These are phyloP conservation scores for Poeciliopsis prolifica DNA, from an alignment of 2,113 vertebrate species.

Conservation along the genomic window DNA sequence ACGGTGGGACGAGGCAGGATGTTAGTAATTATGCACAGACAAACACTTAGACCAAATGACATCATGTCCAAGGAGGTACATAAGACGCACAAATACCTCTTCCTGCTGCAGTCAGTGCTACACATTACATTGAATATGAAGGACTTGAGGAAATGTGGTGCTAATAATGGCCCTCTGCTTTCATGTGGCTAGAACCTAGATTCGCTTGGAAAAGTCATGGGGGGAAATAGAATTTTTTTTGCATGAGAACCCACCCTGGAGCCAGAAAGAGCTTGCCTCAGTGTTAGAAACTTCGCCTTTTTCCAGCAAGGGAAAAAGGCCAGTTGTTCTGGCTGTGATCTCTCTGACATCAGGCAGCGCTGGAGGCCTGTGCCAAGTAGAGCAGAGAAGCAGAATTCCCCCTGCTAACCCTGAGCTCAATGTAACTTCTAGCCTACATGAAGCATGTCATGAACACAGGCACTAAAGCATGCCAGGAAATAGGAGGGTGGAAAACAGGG, in stretches of 20 bases:
- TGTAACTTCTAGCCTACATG: slow-evolving; percentile 60
- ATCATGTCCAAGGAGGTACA: slow-evolving; percentile 45
- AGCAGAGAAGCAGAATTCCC: slow-evolving; percentile 72
- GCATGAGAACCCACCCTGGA: slow-evolving; percentile 33
- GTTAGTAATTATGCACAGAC: slow-evolving; percentile 47
- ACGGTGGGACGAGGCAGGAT: not conserved
- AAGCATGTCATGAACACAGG: slow-evolving; percentile 67
- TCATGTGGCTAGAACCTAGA: slow-evolving; percentile 54
- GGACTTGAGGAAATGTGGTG: slow-evolving; percentile 52
- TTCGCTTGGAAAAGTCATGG: slow-evolving; percentile 38
- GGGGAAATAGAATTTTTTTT: slow-evolving; percentile 38
- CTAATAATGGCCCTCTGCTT: slow-evolving; percentile 48
- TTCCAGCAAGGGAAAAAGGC: slow-evolving; percentile 63
- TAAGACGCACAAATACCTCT: slow-evolving; percentile 42
- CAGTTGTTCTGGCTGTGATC: slow-evolving; percentile 70
- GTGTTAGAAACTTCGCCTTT: slow-evolving; percentile 50
- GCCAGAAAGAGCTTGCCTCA: slow-evolving; percentile 30
- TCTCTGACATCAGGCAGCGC: slow-evolving; percentile 70
- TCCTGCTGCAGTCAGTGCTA: slow-evolving; percentile 42
- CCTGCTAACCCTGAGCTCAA: slow-evolving; percentile 56
- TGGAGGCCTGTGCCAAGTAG: slow-evolving; percentile 67
- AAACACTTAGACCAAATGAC: slow-evolving; percentile 58
- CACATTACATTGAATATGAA: slow-evolving; percentile 33
- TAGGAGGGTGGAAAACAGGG: slow-evolving; percentile 8
- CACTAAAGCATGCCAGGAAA: slow-evolving; percentile 53